Evolutionary conservation across 2,797 vertebrate species (phyloP).

Genomic region (Pygocentrus nattereri): DNA sequence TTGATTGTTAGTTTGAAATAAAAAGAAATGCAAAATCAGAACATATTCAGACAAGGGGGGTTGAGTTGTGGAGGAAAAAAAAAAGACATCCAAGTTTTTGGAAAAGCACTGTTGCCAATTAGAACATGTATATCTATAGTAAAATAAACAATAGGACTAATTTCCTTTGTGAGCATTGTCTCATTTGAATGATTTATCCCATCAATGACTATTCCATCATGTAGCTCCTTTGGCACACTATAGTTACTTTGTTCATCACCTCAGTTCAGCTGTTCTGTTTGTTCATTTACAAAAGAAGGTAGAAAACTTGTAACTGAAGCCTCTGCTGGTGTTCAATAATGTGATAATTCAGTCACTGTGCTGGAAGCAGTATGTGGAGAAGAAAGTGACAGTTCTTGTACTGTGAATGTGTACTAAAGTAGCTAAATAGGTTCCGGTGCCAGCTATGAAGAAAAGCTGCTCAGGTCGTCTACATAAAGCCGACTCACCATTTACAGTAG

Average conservation of each 20-base stretch:
- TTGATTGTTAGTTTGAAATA: constrained; percentile 48
- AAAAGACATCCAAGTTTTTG: constrained; percentile 37
- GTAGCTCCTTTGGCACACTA: background rate
- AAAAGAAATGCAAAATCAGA: constrained; percentile 27
- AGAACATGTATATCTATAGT: constrained; percentile 60
- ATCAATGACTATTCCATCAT: background rate
- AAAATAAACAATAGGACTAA: constrained; percentile 58
- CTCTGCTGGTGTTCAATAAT: background rate
- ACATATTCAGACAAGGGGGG: constrained; percentile 7
- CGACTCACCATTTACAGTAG: background rate
- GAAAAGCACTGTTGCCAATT: constrained; percentile 57
- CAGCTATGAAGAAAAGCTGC: background rate
- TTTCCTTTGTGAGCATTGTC: constrained; percentile 38
- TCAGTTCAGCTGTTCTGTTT: background rate
- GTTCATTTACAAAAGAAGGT: background rate
- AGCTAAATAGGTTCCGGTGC: background rate
- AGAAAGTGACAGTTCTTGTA: background rate
- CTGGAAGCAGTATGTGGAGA: background rate
- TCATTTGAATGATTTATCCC: constrained; percentile 25
- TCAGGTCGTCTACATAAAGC: no score
- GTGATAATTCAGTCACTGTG: background rate
- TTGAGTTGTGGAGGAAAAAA: constrained; percentile 19
- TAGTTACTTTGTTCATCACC: background rate
- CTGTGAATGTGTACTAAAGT: background rate
- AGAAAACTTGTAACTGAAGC: background rate